These are phyloP conservation scores for Dolichoris vasculosae DNA, from an alignment of 1,140 invertebrate genomes.

Conservation along the genomic window DNA sequence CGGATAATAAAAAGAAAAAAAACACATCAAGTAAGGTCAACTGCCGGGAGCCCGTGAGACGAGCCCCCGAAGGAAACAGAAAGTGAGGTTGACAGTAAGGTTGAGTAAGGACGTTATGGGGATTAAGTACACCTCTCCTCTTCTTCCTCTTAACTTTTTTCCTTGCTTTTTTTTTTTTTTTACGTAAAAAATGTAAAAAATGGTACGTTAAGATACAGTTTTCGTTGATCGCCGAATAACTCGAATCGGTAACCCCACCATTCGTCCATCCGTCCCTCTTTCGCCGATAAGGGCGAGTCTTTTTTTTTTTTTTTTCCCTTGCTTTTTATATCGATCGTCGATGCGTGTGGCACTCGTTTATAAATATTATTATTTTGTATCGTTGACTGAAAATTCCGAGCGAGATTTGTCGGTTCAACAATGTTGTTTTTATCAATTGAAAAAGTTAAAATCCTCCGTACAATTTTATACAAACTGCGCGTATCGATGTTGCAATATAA, in stretches of 20 bases:
- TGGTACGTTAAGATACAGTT: neutral
- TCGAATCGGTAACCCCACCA: no score
- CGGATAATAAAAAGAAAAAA: slow-evolving; percentile 75
- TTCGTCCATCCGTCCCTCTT: no score
- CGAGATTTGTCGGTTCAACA: neutral
- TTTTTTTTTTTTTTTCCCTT: no score
- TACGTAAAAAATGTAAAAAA: no score
- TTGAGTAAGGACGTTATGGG: neutral
- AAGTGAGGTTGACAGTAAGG: slow-evolving; percentile 13
- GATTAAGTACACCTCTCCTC: neutral
- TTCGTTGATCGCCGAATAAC: neutral
- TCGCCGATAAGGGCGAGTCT: no score
- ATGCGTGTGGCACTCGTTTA: neutral
- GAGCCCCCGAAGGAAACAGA: slow-evolving; percentile 29
- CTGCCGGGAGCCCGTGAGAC: slow-evolving; percentile 50
- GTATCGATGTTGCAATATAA: no score
- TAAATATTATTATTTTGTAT: neutral
- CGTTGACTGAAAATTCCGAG: neutral
- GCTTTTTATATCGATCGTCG: no score
- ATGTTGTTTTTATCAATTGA: no score
- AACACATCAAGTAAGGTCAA: slow-evolving; percentile 67
- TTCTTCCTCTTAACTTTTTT: neutral
- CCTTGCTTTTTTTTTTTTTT: neutral
- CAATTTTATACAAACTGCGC: no score
- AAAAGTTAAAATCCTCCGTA: no score